phyloP scores from a whole-genome alignment of 2,113 vertebrate species.

The Baryphthengus martii region DNA sequence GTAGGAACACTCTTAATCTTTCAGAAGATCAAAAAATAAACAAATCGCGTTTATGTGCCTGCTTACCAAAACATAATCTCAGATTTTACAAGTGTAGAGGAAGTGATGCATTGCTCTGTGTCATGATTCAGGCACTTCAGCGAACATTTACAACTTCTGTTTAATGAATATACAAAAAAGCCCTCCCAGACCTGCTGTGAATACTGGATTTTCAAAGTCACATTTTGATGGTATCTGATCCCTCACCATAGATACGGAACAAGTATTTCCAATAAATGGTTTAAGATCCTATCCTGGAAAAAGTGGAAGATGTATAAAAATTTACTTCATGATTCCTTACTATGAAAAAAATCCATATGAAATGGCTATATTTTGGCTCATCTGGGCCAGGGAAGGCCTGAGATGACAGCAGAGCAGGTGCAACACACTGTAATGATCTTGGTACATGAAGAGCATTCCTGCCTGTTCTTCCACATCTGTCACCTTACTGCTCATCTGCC shows the following conservation, averaged over 20 bases:
- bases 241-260: fast-evolving
- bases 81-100: background rate
- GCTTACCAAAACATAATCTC: constrained; percentile 3
- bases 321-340: background rate
- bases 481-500: background rate
- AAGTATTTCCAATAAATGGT: background rate
- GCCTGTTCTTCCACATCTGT: background rate
- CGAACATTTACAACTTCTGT: background rate
- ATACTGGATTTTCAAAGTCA: background rate
- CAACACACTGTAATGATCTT: background rate
- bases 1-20: background rate
- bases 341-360: background rate
- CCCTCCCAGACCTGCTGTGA: background rate
- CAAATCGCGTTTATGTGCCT: background rate
- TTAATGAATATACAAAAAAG: background rate
- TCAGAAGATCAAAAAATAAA: background rate
- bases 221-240: background rate
- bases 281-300: background rate
- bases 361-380: background rate
- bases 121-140: background rate
- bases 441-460: background rate
- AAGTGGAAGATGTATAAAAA: background rate
- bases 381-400: background rate
- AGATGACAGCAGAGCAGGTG: background rate
- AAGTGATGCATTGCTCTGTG: background rate